Evolutionary conservation across 1,140 invertebrate genomes (phyloP).

Genomic region (Venturia canescens): DNA sequence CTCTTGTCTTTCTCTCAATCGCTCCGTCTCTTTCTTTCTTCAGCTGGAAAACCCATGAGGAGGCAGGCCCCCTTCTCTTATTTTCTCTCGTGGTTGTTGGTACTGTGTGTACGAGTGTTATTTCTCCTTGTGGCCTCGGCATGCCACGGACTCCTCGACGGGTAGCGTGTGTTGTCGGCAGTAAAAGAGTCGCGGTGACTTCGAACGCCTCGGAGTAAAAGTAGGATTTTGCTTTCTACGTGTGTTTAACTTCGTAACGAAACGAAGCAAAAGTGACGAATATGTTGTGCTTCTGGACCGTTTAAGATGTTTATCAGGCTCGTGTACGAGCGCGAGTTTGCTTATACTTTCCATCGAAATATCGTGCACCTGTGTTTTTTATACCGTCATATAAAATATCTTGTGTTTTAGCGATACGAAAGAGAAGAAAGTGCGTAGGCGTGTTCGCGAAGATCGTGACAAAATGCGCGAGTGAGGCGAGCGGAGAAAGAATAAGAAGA

Average conservation of each 20-base stretch:
- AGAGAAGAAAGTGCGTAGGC: neutral
- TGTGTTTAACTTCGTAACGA: constrained; percentile 50
- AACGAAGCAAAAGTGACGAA: constrained; percentile 66
- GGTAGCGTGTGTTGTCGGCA: constrained; percentile 45
- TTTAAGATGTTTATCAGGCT: constrained; percentile 42
- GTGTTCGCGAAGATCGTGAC: neutral
- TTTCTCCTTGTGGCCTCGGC: constrained; percentile 70
- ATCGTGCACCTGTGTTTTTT: neutral
- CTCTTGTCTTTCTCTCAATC: constrained; percentile 4
- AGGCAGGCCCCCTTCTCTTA: constrained; percentile 38
- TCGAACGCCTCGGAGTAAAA: constrained; percentile 65
- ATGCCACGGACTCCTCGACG: constrained; percentile 67
- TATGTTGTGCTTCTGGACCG: constrained; percentile 59
- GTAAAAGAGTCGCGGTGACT: constrained; percentile 10
- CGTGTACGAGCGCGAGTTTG: constrained; percentile 43
- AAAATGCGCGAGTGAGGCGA: neutral
- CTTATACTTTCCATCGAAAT: constrained; percentile 47
- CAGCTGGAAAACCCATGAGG: constrained; percentile 18
- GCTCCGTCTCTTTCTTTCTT: neutral
- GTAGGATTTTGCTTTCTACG: constrained; percentile 76
- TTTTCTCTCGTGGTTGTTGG: constrained; percentile 33
- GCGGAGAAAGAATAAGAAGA: neutral
- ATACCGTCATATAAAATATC: neutral
- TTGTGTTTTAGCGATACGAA: neutral
- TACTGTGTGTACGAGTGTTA: constrained; percentile 37